Base-by-base conservation (phyloP, 2,797 vertebrate species). In the Dryobates pubescens region DNA sequence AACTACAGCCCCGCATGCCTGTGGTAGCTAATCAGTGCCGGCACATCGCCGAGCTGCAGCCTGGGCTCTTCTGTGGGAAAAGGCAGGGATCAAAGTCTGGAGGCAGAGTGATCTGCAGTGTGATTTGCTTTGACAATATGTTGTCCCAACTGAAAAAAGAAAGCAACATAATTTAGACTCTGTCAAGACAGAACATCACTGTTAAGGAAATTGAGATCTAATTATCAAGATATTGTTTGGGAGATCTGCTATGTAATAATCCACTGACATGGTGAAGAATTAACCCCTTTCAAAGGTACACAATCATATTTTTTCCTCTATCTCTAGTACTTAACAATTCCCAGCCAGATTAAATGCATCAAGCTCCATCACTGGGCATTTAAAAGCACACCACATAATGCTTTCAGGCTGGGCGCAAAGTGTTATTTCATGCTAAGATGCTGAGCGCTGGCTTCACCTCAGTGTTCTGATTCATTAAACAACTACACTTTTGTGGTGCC, bases 191-290 rank as follows among this genome's bases (percentile, higher is more conserved):
- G 85, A 96, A 79, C 68, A 58, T 95, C 93, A 88, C 88, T 90
- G 92, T 84, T 88, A 93, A 92, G 75, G 90, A 92, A 87, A 68
- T 16, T 43, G 64, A 92, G 86, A 92, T 88, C 88, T 92, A 93
- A 94, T 96, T 96, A 94, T 84, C 76, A 76, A 94, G 88, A 59
- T 90, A 77, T 45, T 1, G 0, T 90, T 88, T 95, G 59, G 43
- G 56, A 81, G 59, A 67, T 63, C 62, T 84, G 41, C 13, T n/a
- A 74, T 49, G 81, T 88, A 91, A 89, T 70, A 91, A 85, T 62
- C 90, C 86, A 70, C 84, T 83, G 51, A 61, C 18, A 71, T 0
- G 0, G 38, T 53, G 69, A 90, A 79, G 94, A 93, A 88, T 71
- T 88, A 88, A 95, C 89, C 10, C 59, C 71, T 95, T 91, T 87